Conservation (phyloP, 2,113 vertebrate species). For the Pan troglodytes region DNA sequence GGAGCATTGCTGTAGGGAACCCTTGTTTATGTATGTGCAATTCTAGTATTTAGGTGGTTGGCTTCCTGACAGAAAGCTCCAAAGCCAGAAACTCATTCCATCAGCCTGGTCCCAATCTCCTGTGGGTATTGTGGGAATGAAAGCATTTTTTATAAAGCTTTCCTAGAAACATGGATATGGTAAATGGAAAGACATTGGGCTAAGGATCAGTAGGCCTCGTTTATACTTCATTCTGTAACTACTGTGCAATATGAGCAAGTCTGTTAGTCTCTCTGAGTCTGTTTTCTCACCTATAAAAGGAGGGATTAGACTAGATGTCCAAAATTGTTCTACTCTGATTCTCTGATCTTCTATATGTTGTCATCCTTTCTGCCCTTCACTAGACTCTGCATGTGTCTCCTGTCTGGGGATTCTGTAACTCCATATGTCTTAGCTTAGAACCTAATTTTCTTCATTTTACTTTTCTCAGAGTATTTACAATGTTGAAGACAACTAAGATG, state of each 20-base stretch:
- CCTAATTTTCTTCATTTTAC: slow-evolving; percentile 13
- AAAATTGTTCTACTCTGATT: not conserved
- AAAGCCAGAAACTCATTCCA: not conserved
- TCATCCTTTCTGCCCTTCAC: not conserved
- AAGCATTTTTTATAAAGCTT: slow-evolving; percentile 24
- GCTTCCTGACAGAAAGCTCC: not conserved
- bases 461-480: slow-evolving; percentile 6
- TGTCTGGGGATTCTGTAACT: not conserved
- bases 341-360: not conserved
- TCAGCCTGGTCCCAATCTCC: not conserved
- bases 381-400: not conserved
- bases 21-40: not conserved
- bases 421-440: not conserved
- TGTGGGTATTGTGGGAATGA: not conserved
- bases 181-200: not conserved
- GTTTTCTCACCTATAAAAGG: not conserved
- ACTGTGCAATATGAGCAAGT: not conserved
- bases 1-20: not conserved
- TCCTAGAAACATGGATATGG: not conserved
- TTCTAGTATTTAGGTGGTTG: not conserved
- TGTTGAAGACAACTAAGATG: not conserved
- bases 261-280: not conserved
- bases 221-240: not conserved
- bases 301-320: not conserved
- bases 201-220: not conserved